These are phyloP conservation scores for Eucera pruinosa DNA, from an alignment of 2,888 invertebrate genomes.

Conservation along the genomic window DNA sequence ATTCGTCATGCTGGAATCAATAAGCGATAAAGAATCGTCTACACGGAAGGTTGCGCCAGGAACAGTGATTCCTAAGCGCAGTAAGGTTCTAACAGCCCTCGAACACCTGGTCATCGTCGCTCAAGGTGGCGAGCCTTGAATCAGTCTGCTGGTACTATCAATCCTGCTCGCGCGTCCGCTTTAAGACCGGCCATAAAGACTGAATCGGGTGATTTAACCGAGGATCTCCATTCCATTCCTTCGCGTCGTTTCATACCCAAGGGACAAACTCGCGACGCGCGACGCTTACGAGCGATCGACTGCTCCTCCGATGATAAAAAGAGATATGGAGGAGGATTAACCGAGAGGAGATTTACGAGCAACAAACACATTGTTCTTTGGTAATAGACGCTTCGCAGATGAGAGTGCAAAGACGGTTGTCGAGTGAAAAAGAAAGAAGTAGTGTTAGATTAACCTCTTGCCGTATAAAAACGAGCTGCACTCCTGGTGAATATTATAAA, in stretches of 20 bases:
- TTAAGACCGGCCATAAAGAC: constrained; percentile 61
- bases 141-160: constrained; percentile 61
- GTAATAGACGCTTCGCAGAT: constrained; percentile 19
- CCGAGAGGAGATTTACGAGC: constrained; percentile 1
- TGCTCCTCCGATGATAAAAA: constrained; percentile 6
- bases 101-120: constrained; percentile 42
- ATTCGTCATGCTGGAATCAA: constrained; percentile 26
- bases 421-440: neutral
- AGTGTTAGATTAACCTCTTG: too few species aligned
- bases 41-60: neutral
- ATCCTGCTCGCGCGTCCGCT: constrained; percentile 52
- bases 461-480: too few species aligned
- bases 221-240: constrained; percentile 32
- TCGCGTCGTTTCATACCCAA: constrained; percentile 1
- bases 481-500: too few species aligned
- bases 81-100: constrained; percentile 20
- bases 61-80: constrained; percentile 18
- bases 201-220: constrained; percentile 64
- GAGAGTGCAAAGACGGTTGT: neutral
- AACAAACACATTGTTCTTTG: neutral
- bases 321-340: constrained; percentile 29
- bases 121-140: constrained; percentile 43
- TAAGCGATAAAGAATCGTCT: constrained; percentile 21
- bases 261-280: constrained; percentile 12
- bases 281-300: constrained; percentile 41